Evolutionary conservation across 37 sponge, comb jelly and placozoan species (phyloP).

Genomic region (Amphimedon queenslandica): DNA sequence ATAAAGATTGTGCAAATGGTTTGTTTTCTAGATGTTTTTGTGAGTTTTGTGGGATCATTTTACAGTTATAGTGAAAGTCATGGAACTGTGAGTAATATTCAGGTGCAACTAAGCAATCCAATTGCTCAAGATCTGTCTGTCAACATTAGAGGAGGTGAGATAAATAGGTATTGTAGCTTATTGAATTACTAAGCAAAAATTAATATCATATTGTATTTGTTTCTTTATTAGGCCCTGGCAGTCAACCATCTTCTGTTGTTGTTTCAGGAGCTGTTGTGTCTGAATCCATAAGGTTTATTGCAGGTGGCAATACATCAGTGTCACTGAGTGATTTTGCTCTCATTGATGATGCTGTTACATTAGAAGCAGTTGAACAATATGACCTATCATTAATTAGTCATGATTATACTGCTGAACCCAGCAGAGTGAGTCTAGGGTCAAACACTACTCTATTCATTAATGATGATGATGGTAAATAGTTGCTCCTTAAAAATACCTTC

Average conservation of each 20-base stretch:
- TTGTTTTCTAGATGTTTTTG: background rate
- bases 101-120: background rate
- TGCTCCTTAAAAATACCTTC: background rate
- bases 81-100: background rate
- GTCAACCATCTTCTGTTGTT: background rate
- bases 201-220: background rate
- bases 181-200: background rate
- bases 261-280: background rate
- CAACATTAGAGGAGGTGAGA: background rate
- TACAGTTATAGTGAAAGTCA: background rate
- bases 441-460: background rate
- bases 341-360: background rate
- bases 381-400: background rate
- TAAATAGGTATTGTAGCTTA: background rate
- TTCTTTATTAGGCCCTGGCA: background rate
- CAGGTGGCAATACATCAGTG: background rate
- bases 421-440: background rate
- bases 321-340: background rate
- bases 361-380: background rate
- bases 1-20: background rate
- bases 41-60: background rate
- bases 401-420: background rate
- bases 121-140: background rate
- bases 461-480: constrained; percentile 22
- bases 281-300: background rate